Base-by-base conservation (phyloP, 2,113 vertebrate species). In the Macrotus californicus region DNA sequence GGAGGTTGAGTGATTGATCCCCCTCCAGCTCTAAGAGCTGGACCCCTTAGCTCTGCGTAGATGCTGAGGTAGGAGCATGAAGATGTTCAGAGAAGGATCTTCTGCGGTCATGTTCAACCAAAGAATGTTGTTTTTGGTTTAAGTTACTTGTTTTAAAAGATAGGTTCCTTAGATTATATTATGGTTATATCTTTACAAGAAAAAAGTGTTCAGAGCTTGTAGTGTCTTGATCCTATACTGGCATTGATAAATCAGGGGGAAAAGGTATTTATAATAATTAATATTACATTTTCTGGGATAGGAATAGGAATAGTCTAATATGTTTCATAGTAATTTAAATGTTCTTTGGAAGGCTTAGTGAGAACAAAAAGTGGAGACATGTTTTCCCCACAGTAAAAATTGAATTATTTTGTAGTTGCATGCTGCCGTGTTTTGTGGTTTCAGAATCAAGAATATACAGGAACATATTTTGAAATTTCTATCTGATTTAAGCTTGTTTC, bases 211-310 rank as follows among this genome's bases (percentile, higher is more conserved):
- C 43, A 41, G 26, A 56, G 26, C 21, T 56, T 56, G 4, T 48
- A 34, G 15, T 21, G 34, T 95, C 64, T 80, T 39, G 31, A 0
- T 61, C 43, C 54, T 77, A 88, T 67, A 6, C 15, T 12, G 12
- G 50, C 36, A 41, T 66, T 89, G 39, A 94, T 89, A 89, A 83
- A 80, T 89, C 31, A 70, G 14, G 14, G 22, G 61, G 46, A 84
- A 29, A 79, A 64, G 19, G 24, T 89, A 93, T 89, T 61, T 86
- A 41, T 86, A 56, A 88, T 76, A 93, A 87, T 96, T 91, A 91
- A 73, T 73, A 94, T n/a, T 73, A 21, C 52, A 85, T 88, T 96
- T 92, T 94, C 50, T 82, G 7, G n/a, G 80, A 75, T 92, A 85
- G 14, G 43, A 91, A 92, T 70, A 87, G 52, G 6, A 67, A 75